Evolutionary conservation across 2,888 invertebrate genomes (phyloP).

Genomic region (Mimachlamys varia): DNA sequence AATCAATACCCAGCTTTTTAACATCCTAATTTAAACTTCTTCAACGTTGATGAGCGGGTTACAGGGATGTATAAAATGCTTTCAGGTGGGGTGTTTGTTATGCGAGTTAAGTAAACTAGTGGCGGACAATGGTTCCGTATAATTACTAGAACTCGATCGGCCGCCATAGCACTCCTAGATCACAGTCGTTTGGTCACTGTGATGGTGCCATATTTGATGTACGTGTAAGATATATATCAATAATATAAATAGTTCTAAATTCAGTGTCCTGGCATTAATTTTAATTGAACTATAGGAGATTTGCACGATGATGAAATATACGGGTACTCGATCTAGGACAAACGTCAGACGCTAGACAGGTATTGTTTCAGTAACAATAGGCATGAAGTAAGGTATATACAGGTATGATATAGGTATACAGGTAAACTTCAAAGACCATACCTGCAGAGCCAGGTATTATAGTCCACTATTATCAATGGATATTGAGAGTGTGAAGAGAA

Average conservation of each 20-base stretch:
- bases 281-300: neutral
- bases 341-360: neutral
- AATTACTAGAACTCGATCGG: neutral
- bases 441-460: constrained; percentile 5
- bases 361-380: neutral
- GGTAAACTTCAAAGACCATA: constrained; percentile 14
- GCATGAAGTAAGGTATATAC: neutral
- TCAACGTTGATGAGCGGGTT: neutral
- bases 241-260: neutral
- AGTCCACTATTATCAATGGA: neutral
- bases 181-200: neutral
- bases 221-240: neutral
- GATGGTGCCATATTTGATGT: neutral
- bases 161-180: neutral
- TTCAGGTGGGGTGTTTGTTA: neutral
- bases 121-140: neutral
- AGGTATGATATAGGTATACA: neutral
- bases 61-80: neutral
- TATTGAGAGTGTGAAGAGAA: neutral
- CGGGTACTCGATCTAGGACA: neutral
- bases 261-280: neutral
- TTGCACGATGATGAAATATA: neutral
- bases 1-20: constrained; percentile 3
- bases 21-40: constrained; percentile 36
- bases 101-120: neutral